Evolutionary conservation across 2,797 vertebrate species (phyloP).

Genomic region (Nothura maculosa): DNA sequence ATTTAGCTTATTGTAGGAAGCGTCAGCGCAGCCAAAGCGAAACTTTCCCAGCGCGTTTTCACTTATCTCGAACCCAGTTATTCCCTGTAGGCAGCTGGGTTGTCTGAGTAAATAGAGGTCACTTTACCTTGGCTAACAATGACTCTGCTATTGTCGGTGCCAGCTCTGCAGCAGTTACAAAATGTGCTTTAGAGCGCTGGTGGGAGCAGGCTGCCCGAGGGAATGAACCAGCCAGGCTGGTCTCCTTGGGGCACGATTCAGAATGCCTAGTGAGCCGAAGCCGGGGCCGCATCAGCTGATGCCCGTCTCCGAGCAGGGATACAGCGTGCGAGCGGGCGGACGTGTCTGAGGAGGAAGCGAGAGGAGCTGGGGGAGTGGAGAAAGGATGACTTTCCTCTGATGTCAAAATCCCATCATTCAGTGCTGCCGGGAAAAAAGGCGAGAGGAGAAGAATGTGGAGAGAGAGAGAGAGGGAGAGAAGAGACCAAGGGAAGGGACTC

Average conservation of each 20-base stretch:
- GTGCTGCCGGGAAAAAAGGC: conserved; percentile 55
- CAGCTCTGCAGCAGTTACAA: conserved; percentile 41
- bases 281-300: conserved; percentile 6
- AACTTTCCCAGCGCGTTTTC: conserved; percentile 36
- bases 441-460: conserved; percentile 72
- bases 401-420: conserved; percentile 76
- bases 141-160: conserved; percentile 47
- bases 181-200: background rate
- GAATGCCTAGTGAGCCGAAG: conserved; percentile 28
- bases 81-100: conserved; percentile 58
- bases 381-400: conserved; percentile 57
- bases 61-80: conserved; percentile 8
- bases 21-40: background rate
- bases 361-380: conserved; percentile 57
- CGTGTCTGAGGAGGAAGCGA: conserved; percentile 38
- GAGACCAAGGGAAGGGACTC: conserved; percentile 8
- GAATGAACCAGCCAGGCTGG: background rate
- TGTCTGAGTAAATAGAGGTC: conserved; percentile 40
- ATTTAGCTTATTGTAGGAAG: conserved; percentile 44
- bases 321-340: background rate
- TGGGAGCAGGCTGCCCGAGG: conserved; percentile 29
- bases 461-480: background rate
- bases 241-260: conserved; percentile 33
- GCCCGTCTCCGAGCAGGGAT: background rate
- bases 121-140: conserved; percentile 68